Evolutionary conservation across 2,797 vertebrate species (phyloP).

Genomic region (Chelonia mydas): DNA sequence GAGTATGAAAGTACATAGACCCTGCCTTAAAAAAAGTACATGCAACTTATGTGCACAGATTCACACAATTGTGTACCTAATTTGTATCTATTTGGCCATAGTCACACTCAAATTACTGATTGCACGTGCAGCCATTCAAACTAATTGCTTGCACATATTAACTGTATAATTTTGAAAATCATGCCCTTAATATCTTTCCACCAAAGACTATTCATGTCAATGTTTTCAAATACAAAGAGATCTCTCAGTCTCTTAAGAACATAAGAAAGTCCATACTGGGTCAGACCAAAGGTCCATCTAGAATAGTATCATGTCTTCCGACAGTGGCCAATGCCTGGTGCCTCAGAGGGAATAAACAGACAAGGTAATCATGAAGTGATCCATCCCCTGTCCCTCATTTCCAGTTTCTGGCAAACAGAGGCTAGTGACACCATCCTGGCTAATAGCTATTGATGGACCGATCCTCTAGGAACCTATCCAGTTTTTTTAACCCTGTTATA

Average conservation of each 20-base stretch:
- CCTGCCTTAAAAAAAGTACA: neutral
- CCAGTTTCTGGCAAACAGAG: too few relatives aligned
- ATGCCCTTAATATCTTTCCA: slow-evolving; percentile 6
- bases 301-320: too few relatives aligned
- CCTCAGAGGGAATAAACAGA: too few relatives aligned
- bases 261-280: too few relatives aligned
- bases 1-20: neutral
- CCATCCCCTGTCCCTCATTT: too few relatives aligned
- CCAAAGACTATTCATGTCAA: slow-evolving; percentile 6
- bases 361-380: too few relatives aligned
- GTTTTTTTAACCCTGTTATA: too few relatives aligned
- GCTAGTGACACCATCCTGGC: too few relatives aligned
- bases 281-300: too few relatives aligned
- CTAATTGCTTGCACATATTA: neutral
- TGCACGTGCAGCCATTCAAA: neutral
- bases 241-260: neutral
- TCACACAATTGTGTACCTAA: neutral
- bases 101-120: neutral
- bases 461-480: too few relatives aligned
- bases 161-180: neutral
- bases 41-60: neutral
- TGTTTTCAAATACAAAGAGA: slow-evolving; percentile 33
- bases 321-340: too few relatives aligned
- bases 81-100: neutral
- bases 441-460: too few relatives aligned